A percentile compares a stretch with the other conserved stretches of the same genome.
Conservation (phyloP, 1,140 invertebrate species). For the Eriosoma lanigerum region DNA sequence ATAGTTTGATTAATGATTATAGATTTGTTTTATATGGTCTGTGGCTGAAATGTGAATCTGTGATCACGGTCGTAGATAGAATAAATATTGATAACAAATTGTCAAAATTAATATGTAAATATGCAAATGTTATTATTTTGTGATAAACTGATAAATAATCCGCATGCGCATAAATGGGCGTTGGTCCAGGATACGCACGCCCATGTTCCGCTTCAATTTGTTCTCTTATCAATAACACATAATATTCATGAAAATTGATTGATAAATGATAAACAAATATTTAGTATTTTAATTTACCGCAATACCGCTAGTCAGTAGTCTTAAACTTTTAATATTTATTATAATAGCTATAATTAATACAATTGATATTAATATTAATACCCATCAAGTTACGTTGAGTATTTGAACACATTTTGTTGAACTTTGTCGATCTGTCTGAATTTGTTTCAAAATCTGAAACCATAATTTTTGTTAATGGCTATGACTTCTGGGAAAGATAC, state of each 20-base stretch:
- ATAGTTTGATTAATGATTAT: too few relatives aligned
- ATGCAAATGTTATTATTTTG: too few relatives aligned
- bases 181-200: constrained; percentile 13
- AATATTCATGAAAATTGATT: constrained; percentile 18
- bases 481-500: constrained; percentile 52
- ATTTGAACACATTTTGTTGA: too few relatives aligned
- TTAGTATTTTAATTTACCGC: background rate
- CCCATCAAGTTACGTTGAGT: too few relatives aligned
- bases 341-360: too few relatives aligned
- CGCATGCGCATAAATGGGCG: constrained; percentile 37
- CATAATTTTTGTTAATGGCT: constrained; percentile 22
- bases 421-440: background rate
- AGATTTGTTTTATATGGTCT: too few relatives aligned
- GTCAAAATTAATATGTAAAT: background rate
- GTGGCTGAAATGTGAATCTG: too few relatives aligned
- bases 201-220: constrained; percentile 28
- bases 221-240: constrained; percentile 31
- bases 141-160: background rate
- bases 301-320: too few relatives aligned
- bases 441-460: background rate
- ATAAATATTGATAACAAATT: background rate
- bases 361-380: too few relatives aligned
- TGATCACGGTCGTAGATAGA: too few relatives aligned
- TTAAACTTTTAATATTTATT: too few relatives aligned
- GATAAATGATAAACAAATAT: constrained; percentile 43